Percentiles rank a stretch among this genome's conserved stretches.
These are phyloP conservation scores for Seriola aureovittata DNA, from an alignment of 2,113 vertebrate species.

Conservation along the genomic window DNA sequence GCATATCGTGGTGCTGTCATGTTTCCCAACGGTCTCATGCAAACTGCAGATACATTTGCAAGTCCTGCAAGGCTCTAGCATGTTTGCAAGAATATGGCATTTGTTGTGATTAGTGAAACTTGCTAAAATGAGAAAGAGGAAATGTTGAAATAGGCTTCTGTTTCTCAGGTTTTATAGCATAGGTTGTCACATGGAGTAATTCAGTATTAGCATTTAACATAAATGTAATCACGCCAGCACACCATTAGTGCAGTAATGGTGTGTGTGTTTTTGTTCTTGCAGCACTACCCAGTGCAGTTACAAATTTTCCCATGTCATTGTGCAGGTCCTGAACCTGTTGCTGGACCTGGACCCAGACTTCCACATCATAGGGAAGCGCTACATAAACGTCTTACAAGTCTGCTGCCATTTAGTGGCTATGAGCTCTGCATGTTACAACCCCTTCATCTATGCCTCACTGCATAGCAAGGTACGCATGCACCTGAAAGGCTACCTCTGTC, in stretches of 20 bases:
- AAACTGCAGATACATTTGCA: neutral
- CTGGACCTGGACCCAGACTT: constrained; percentile 86
- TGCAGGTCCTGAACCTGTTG: constrained; percentile 85
- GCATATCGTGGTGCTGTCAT: too few species aligned
- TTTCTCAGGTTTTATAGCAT: neutral
- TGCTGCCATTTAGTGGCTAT: constrained; percentile 87
- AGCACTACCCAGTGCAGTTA: neutral
- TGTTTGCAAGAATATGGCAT: too few species aligned
- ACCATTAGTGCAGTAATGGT: neutral
- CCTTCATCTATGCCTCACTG: constrained; percentile 88
- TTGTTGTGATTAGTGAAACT: too few species aligned
- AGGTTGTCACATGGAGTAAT: neutral
- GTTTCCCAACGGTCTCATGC: neutral
- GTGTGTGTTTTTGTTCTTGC: neutral
- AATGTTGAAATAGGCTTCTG: neutral
- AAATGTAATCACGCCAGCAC: neutral
- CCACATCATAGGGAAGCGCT: constrained; percentile 82
- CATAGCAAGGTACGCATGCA: constrained; percentile 86
- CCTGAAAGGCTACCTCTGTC: constrained; percentile 78
- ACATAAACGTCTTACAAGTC: constrained; percentile 85
- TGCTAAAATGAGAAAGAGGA: too few species aligned
- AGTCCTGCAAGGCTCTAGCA: neutral
- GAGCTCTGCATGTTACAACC: constrained; percentile 88
- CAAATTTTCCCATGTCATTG: constrained; percentile 29
- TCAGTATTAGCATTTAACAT: neutral